Conservation (phyloP, 2,797 vertebrate genomes). For the Clarias platycephalus region DNA sequence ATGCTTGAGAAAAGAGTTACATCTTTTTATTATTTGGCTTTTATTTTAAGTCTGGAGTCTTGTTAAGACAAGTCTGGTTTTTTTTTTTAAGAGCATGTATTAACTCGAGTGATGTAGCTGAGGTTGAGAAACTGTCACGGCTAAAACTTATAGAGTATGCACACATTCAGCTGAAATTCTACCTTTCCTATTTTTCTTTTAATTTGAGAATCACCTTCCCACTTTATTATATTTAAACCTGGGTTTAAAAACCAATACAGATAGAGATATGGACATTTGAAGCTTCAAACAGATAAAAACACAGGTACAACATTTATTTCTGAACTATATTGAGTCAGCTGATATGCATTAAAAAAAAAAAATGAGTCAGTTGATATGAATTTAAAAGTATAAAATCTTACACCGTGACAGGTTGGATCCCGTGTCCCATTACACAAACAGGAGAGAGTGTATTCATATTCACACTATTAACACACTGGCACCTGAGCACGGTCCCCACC, state of each 20-base stretch:
- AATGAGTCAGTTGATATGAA: neutral
- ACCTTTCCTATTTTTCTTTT: neutral
- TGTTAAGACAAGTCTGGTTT: neutral
- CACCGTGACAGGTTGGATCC: neutral
- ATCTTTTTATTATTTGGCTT: neutral
- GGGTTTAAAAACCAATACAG: neutral
- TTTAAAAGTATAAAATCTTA: slow-evolving; percentile 4
- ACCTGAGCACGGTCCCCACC: slow-evolving; percentile 45
- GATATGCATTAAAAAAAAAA: neutral
- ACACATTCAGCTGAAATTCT: neutral
- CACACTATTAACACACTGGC: slow-evolving; percentile 46
- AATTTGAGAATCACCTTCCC: neutral
- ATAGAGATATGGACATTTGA: neutral
- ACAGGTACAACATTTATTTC: neutral
- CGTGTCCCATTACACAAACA: neutral
- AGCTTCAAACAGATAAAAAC: neutral
- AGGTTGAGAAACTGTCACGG: slow-evolving; percentile 2
- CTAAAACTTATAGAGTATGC: neutral
- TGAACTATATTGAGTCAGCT: neutral
- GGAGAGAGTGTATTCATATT: slow-evolving; percentile 35
- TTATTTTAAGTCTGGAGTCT: neutral
- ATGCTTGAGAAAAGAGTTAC: neutral
- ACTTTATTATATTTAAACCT: no score
- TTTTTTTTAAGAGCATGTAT: neutral
- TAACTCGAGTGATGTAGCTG: neutral